phyloP scores from a whole-genome alignment of 2,888 invertebrate genomes.

The Muschampia plurimacula region DNA sequence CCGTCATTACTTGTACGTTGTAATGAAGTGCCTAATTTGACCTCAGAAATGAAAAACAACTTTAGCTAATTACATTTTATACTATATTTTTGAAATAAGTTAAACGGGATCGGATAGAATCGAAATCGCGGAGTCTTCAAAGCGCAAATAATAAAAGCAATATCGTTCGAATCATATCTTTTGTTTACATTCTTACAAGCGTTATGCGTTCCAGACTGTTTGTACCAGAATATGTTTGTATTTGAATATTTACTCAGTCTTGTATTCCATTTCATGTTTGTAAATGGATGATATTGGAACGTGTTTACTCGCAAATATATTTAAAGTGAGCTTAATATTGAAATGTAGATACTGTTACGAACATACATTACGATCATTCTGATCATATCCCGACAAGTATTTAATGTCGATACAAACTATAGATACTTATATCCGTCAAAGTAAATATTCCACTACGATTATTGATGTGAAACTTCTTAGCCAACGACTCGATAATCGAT shows the following conservation, averaged over 20 bases:
- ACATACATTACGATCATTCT: no score
- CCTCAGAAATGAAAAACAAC: no score
- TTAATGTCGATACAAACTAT: no score
- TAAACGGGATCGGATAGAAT: background rate
- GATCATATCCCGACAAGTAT: no score
- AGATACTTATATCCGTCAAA: no score
- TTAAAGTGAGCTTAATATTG: slow-evolving; percentile 4
- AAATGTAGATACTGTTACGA: background rate
- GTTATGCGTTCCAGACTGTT: slow-evolving; percentile 28
- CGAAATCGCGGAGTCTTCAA: slow-evolving; percentile 26
- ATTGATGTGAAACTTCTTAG: no score
- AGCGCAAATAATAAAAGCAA: slow-evolving; percentile 46
- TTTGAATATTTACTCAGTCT: slow-evolving; percentile 35
- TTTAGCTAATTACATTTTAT: no score
- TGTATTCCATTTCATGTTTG: slow-evolving; percentile 35
- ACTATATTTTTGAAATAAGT: background rate
- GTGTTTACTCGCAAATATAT: slow-evolving; percentile 3
- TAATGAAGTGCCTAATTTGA: no score
- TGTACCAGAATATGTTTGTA: slow-evolving; percentile 28
- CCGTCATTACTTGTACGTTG: no score
- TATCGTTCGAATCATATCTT: slow-evolving; percentile 45
- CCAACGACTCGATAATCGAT: no score
- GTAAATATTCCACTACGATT: no score
- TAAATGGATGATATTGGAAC: slow-evolving; percentile 29
- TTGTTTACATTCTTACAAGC: slow-evolving; percentile 46